A percentile compares a stretch with the other conserved stretches of the same genome.
These are phyloP conservation scores for Oreotrochilus melanogaster DNA, from an alignment of 2,113 vertebrate species.

Conservation along the genomic window DNA sequence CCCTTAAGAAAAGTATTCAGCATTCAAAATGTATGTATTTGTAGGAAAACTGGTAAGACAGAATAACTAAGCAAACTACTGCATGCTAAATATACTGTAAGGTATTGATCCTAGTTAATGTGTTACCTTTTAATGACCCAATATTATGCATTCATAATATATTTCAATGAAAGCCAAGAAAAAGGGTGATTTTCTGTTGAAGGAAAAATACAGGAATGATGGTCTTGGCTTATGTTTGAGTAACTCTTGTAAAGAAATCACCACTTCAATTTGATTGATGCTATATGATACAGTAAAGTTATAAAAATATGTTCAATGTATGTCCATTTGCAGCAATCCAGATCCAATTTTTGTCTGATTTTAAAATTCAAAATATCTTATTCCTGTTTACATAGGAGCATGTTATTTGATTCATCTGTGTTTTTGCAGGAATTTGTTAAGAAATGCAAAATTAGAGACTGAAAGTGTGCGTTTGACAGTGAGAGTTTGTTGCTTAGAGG, in stretches of 20 bases:
- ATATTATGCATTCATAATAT: not conserved
- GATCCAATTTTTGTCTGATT: not conserved
- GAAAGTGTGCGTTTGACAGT: not conserved
- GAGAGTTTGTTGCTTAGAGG: not conserved
- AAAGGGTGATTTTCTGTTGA: not conserved
- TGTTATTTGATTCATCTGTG: not conserved
- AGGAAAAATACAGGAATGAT: not conserved
- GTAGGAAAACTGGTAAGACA: not conserved
- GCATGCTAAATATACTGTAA: not conserved
- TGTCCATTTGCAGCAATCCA: not conserved
- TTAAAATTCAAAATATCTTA: not conserved
- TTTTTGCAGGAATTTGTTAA: not conserved
- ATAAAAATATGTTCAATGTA: not conserved
- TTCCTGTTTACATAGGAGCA: not conserved
- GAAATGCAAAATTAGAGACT: not conserved
- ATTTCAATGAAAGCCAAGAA: not conserved
- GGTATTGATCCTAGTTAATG: not conserved
- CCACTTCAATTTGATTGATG: not conserved
- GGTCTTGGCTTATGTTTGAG: not conserved
- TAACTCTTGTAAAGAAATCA: not conserved
- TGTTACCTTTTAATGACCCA: not conserved
- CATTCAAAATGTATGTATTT: not conserved
- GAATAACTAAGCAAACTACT: not conserved
- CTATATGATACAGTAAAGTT: not conserved
- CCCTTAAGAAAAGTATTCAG: not conserved